Evolutionary conservation across 2,888 invertebrate genomes (phyloP).

Genomic region (Aspidiotus destructor): DNA sequence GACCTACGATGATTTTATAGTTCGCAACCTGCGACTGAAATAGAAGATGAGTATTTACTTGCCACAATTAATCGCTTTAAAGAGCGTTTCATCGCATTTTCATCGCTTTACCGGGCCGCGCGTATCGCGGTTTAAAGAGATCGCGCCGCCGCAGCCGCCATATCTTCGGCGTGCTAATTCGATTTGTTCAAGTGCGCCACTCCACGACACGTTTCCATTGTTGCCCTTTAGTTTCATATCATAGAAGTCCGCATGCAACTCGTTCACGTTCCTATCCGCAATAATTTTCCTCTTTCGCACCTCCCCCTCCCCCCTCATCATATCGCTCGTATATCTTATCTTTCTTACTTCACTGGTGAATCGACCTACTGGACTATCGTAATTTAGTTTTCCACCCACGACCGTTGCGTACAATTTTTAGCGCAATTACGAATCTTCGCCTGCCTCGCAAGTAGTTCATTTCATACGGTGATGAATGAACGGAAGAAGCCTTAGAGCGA

Average conservation of each 20-base stretch:
- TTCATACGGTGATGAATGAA: no score
- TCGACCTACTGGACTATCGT: no score
- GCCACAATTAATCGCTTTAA: slow-evolving; percentile 31
- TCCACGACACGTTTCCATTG: slow-evolving; percentile 22
- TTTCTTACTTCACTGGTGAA: no score
- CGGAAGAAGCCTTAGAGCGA: no score
- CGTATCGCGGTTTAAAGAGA: slow-evolving; percentile 18
- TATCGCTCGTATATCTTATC: no score
- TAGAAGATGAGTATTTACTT: neutral
- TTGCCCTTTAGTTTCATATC: slow-evolving; percentile 3
- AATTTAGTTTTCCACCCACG: no score
- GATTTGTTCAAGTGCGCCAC: slow-evolving; percentile 23
- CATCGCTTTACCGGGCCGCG: slow-evolving; percentile 29
- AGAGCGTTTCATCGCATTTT: slow-evolving; percentile 32
- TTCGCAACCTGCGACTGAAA: neutral
- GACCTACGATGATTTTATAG: no score
- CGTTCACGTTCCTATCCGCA: neutral
- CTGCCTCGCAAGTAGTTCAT: no score
- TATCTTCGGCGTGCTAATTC: slow-evolving; percentile 29
- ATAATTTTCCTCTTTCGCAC: slow-evolving; percentile 1
- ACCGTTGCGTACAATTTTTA: no score
- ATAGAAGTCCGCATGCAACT: neutral
- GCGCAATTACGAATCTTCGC: no score
- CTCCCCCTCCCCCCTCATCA: neutral
- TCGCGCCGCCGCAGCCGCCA: slow-evolving; percentile 6